phyloP scores from a whole-genome alignment of 2,888 invertebrate species.

The Dioctria rufipes region DNA sequence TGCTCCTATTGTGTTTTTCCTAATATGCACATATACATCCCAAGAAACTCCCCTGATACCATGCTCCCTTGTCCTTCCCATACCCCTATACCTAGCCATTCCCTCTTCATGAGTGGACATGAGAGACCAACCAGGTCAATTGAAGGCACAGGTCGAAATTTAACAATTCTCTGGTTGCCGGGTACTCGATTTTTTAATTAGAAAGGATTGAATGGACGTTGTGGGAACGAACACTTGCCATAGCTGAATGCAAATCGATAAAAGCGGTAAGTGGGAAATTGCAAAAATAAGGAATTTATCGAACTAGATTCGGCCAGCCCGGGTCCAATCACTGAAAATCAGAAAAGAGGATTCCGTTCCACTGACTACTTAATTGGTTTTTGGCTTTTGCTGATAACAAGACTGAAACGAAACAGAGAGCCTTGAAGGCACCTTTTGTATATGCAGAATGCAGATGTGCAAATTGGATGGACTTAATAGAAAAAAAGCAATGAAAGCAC shows the following conservation, averaged over 20 bases:
- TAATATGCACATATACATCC: conserved; percentile 19
- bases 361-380: conserved; percentile 52
- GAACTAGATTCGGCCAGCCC: conserved; percentile 10
- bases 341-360: conserved; percentile 49
- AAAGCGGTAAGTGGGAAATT: conserved; percentile 48
- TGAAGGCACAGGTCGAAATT: conserved; percentile 48
- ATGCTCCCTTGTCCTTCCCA: neutral
- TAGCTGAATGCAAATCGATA: conserved; percentile 50
- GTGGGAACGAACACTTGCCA: conserved; percentile 50
- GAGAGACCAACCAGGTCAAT: conserved; percentile 32
- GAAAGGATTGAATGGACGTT: conserved; percentile 47
- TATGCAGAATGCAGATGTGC: conserved; percentile 24
- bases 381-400: conserved; percentile 49
- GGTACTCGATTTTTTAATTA: conserved; percentile 50
- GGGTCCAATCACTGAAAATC: conserved; percentile 46
- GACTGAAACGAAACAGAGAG: conserved; percentile 34
- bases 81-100: neutral
- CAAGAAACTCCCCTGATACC: neutral
- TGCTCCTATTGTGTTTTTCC: conserved; percentile 47
- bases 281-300: conserved; percentile 45
- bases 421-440: neutral
- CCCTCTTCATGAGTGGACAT: neutral
- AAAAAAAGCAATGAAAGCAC: neutral
- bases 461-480: neutral
- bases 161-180: conserved; percentile 40